Evolutionary conservation across 2,888 invertebrate genomes (phyloP).

Genomic region (Amphipoea oculea): DNA sequence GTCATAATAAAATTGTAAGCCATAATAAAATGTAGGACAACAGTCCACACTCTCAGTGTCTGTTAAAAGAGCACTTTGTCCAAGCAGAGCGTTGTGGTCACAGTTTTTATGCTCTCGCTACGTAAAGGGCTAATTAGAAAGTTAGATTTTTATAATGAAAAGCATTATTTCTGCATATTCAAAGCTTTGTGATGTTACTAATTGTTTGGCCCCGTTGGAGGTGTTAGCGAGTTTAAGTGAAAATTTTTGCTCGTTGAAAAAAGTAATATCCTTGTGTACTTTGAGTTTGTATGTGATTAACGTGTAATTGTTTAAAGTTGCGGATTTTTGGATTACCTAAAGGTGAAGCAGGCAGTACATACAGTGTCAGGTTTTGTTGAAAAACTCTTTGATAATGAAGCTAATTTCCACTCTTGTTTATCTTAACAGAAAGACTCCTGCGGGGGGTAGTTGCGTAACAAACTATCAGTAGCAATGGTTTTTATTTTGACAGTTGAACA

Average conservation of each 20-base stretch:
- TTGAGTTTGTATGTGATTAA: conserved; percentile 48
- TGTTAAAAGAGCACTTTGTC: conserved; percentile 71
- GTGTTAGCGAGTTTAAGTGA: conserved; percentile 61
- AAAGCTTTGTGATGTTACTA: conserved; percentile 64
- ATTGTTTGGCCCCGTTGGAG: conserved; percentile 64
- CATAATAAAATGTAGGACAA: neutral
- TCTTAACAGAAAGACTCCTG: neutral
- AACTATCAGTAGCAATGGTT: neutral
- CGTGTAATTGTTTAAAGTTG: conserved; percentile 26
- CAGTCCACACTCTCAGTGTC: conserved; percentile 62
- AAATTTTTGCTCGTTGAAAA: conserved; percentile 31
- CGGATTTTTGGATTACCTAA: neutral
- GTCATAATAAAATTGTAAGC: too few species aligned
- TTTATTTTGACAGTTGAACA: neutral
- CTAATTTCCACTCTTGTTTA: neutral
- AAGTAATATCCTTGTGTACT: conserved; percentile 34
- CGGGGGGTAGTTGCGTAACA: too few species aligned
- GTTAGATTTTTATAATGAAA: conserved; percentile 78
- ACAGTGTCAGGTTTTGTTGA: neutral
- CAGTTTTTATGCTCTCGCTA: conserved; percentile 72
- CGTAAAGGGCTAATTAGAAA: conserved; percentile 83
- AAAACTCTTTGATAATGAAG: neutral
- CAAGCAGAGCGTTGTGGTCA: conserved; percentile 71
- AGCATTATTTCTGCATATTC: conserved; percentile 68
- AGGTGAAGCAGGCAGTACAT: neutral